Base-by-base conservation (phyloP, 2,797 vertebrate species). In the Rhyacichthys aspro region DNA sequence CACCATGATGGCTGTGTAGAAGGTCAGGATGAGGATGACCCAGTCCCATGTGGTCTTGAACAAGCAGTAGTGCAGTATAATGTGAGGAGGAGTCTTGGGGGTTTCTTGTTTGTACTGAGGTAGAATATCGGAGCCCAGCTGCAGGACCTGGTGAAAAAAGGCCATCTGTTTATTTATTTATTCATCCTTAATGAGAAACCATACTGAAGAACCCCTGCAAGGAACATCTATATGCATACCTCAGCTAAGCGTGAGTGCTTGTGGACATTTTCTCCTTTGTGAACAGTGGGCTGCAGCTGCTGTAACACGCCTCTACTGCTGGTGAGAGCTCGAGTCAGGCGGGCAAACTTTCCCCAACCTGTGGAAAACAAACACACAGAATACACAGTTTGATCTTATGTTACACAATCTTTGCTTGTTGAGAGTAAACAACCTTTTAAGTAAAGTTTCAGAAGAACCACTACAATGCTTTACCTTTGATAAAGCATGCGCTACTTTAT, bases 21-120 rank as follows among this genome's bases (percentile, higher is more conserved):
- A 99, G 70, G 98, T 99, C 86, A 99, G 93, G 86, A 99, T 99
- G 86, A 99, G 92, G 90, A 99, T 99, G 83, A 99, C 95, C 98
- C 98, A 99, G 84, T 99, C 98, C 98, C 98, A 99, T 0, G 98
- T 99, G 82, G 98, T 99, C 92, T 99, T 99, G 88, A 99, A 99
- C 73, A 97, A 93, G 83, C 98, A 99, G 80, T 99, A 99, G 92
- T 99, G 98, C 59, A 99, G 90, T 90, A 99, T 99, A 83, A 99
- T 99, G 85, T 99, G 98, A 0, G 98, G 98, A 0, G 98, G 98
- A 16, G 98, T 99, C 91, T 99, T 99, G 79, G 98, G 98, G 43
- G 98, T 97, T 87, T 99, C 98, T 90, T 99, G 98, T 79, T 99
- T 99, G 90, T 99, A 99, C 84, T 98, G 98, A 12, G 98, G 98